Percentiles rank a stretch among this genome's conserved stretches.
These are phyloP conservation scores for Eristalis pertinax DNA, from an alignment of 2,888 invertebrate genomes.

Conservation along the genomic window DNA sequence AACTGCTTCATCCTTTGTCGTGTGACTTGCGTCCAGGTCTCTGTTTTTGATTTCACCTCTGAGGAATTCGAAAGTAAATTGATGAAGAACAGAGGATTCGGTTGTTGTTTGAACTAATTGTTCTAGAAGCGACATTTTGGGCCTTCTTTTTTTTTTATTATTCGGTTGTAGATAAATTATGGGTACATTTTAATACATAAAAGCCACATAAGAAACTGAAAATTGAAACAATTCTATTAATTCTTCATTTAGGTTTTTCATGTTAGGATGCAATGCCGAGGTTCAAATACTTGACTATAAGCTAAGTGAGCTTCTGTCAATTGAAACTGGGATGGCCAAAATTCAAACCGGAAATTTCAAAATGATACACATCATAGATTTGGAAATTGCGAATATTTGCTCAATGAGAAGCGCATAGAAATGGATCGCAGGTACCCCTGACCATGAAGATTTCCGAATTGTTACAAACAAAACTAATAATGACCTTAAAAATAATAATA, in stretches of 20 bases:
- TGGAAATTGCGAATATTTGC: not conserved
- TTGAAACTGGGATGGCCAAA: not conserved
- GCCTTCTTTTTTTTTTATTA: too few species aligned
- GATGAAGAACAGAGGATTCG: too few species aligned
- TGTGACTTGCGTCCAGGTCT: too few species aligned
- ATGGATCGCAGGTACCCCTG: constrained; percentile 46
- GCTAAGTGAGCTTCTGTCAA: not conserved
- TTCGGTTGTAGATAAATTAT: too few species aligned
- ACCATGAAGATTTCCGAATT: constrained; percentile 47
- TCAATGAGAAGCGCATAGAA: not conserved
- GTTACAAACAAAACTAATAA: constrained; percentile 28
- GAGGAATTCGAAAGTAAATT: too few species aligned
- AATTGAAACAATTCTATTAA: not conserved
- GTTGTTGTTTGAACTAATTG: too few species aligned
- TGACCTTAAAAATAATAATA: constrained; percentile 30
- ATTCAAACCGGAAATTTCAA: not conserved
- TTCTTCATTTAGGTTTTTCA: not conserved
- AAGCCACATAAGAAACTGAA: constrained; percentile 15
- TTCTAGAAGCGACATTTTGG: too few species aligned
- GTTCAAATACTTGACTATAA: not conserved
- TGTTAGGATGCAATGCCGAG: not conserved
- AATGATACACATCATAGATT: not conserved
- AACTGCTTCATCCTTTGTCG: too few species aligned
- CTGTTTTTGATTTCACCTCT: too few species aligned
- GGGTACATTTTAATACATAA: constrained; percentile 16